These are phyloP conservation scores for Barnardius zonarius DNA, from an alignment of 2,113 vertebrate genomes.

Conservation along the genomic window DNA sequence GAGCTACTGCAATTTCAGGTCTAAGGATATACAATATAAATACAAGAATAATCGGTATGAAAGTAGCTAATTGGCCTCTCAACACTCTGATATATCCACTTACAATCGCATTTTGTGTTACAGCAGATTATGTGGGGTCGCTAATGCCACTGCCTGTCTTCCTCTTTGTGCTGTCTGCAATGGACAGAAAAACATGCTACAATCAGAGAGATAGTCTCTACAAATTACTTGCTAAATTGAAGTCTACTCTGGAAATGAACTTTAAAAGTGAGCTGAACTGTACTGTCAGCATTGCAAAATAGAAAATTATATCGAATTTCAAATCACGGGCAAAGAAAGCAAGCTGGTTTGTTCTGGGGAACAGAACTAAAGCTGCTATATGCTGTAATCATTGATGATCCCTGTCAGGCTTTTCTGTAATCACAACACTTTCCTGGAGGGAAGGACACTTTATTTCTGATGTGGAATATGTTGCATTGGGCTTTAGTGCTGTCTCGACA, in stretches of 20 bases:
- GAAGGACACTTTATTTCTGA: not conserved
- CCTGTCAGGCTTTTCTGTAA: not conserved
- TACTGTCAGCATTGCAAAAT: not conserved
- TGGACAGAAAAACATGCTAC: not conserved
- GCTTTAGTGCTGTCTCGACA: not conserved
- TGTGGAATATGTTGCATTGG: not conserved
- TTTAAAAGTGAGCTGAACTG: not conserved
- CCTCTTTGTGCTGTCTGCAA: not conserved
- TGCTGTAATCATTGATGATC: not conserved
- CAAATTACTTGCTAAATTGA: not conserved
- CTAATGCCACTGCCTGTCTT: not conserved
- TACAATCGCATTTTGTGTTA: not conserved
- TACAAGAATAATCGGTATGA: not conserved
- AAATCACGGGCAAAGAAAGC: not conserved
- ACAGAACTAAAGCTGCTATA: fast-evolving
- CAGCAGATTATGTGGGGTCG: not conserved
- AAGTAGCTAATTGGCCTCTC: not conserved
- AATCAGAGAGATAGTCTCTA: not conserved
- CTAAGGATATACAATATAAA: not conserved
- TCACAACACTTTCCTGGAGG: not conserved
- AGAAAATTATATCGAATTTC: not conserved
- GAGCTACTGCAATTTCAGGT: not conserved
- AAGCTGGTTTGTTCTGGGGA: not conserved
- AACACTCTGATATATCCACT: not conserved
- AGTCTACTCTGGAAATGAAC: not conserved